These are phyloP conservation scores for Anolis sagrei DNA, from an alignment of 2,113 vertebrate genomes.

Conservation along the genomic window DNA sequence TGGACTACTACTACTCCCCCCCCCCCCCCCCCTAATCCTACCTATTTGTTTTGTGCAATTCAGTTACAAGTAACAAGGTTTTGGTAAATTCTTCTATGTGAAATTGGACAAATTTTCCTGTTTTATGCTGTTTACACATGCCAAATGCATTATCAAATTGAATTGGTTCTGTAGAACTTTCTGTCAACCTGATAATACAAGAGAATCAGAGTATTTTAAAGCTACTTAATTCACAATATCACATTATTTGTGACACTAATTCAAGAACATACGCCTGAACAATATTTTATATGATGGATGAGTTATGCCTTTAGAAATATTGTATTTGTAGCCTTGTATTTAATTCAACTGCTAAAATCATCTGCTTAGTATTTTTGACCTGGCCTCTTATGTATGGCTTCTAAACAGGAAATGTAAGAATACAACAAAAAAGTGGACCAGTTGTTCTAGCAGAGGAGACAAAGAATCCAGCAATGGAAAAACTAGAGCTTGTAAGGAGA, in stretches of 20 bases:
- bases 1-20: neutral
- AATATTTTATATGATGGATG: neutral
- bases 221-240: neutral
- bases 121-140: neutral
- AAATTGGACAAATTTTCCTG: neutral
- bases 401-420: conserved; percentile 64
- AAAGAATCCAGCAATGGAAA: conserved; percentile 97
- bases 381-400: neutral
- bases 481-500: conserved; percentile 94
- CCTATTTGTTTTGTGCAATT: no score
- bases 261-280: neutral
- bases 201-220: neutral
- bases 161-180: neutral
- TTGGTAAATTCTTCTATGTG: neutral
- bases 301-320: conserved; percentile 2
- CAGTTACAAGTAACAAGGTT: no score
- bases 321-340: conserved; percentile 4
- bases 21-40: no score
- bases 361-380: neutral
- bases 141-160: neutral
- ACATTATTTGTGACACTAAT: neutral
- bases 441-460: conserved; percentile 93
- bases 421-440: conserved; percentile 82
- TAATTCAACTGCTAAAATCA: neutral
- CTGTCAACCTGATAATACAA: neutral